Base-by-base conservation (phyloP, 2,888 invertebrate species). In the Melinaea marsaeus region DNA sequence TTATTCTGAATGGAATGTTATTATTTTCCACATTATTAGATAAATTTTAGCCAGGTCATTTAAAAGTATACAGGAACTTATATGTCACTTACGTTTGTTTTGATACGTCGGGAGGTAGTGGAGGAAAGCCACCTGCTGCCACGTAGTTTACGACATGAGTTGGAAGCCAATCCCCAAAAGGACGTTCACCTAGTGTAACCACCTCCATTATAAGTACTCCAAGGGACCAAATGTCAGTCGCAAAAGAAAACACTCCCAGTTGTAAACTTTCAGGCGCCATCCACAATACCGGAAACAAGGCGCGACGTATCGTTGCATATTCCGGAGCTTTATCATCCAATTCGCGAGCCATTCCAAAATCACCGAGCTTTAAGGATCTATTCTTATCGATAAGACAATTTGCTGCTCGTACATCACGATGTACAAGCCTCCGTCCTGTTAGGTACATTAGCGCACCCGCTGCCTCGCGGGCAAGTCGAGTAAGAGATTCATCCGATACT, bases 251-350 rank as follows among this genome's bases (percentile, higher is more conserved):
- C 63, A 95, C 90, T 2, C 97, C 97, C 22, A 94, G 84, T 2
- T 92, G 92, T 45, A 98, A 85, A 71, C 95, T 95, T 84, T 98
- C 97, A 0, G 97, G 97, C 0, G 97, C 94, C 97, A 97, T 97
- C 97, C 97, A 97, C 67, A 95, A 90, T 2, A 97, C 96, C 0
- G 97, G 97, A 64, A 97, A 86, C 92, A 96, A 93, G 73, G 94
- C 95, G 83, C 95, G 95, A 42, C 96, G 93, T 75, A 93, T 95
- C 76, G 96, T 96, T 68, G 94, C 93, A 83, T 97, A 97, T 76
- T 73, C 72, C 2, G 70, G 95, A 60, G 94, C 94, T 0, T 94
- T 93, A 66, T 96, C 0, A 95, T 94, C 94, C 95, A 95, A 13
- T 95, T 65, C 96, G 79, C 75, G 73, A n/a, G 72, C 75, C 70